Conservation (phyloP, 2,113 vertebrate genomes). For the Oenanthe melanoleuca region DNA sequence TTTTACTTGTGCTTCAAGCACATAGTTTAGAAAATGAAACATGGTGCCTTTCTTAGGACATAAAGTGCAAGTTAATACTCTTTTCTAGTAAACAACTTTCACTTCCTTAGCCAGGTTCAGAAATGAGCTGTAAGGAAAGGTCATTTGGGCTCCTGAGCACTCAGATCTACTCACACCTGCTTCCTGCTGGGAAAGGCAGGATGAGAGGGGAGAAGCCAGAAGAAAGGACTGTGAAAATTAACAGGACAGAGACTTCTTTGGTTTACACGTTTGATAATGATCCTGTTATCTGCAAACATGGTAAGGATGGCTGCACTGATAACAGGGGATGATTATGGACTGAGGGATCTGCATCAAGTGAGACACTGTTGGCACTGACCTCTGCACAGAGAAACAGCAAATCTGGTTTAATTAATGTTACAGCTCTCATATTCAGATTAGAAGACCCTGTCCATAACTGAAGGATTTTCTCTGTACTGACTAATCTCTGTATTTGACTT, state of each 20-base stretch:
- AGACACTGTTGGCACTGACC: background rate
- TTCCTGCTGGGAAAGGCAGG: background rate
- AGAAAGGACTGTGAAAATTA: background rate
- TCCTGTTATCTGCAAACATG: background rate
- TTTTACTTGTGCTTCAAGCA: conserved; percentile 28
- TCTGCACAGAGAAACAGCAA: background rate
- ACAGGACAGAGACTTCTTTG: background rate
- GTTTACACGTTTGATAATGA: background rate
- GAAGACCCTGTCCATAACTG: background rate
- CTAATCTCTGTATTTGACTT: background rate
- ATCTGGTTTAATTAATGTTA: background rate
- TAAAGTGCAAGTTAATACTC: background rate
- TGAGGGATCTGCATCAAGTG: background rate
- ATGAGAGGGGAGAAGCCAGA: background rate
- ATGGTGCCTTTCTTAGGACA: background rate
- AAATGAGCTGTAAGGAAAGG: background rate
- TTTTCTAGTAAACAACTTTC: background rate
- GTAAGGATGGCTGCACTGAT: background rate
- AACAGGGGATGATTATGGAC: background rate
- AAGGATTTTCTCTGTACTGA: background rate
- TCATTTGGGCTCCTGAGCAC: background rate
- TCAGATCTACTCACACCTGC: background rate
- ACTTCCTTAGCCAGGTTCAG: background rate
- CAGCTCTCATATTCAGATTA: background rate
- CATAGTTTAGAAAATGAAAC: conserved; percentile 7